These are phyloP conservation scores for Ochotona princeps DNA, from an alignment of 2,113 vertebrate genomes.

Conservation along the genomic window DNA sequence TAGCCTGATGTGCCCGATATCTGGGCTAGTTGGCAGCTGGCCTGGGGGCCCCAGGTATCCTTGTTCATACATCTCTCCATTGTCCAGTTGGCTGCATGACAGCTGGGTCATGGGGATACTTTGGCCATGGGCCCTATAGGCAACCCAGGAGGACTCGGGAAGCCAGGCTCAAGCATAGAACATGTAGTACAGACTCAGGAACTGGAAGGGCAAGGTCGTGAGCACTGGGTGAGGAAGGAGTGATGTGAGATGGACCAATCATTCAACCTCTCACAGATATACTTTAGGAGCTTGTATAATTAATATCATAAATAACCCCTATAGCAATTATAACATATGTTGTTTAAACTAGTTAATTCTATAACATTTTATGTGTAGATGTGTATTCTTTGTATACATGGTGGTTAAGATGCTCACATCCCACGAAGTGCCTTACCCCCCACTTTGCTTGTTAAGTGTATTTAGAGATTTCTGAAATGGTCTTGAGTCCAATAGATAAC, in stretches of 20 bases:
- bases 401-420: no score
- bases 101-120: not conserved
- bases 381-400: no score
- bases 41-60: not conserved
- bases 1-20: not conserved
- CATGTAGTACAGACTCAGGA: not conserved
- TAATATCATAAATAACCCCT: not conserved
- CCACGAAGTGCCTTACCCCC: not conserved
- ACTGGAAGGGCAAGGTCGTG: not conserved
- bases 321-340: no score
- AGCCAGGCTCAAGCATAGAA: no score
- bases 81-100: not conserved
- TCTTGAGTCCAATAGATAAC: slow-evolving; percentile 4
- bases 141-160: not conserved
- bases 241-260: not conserved
- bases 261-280: not conserved
- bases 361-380: no score
- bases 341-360: not conserved
- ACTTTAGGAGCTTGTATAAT: not conserved
- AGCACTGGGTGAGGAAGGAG: not conserved
- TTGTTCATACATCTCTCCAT: not conserved
- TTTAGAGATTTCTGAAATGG: slow-evolving; percentile 51
- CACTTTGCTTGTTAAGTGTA: not conserved
- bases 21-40: not conserved
- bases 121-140: not conserved